Conservation (phyloP, 2,113 vertebrate genomes). For the Neopipo cinnamomea region DNA sequence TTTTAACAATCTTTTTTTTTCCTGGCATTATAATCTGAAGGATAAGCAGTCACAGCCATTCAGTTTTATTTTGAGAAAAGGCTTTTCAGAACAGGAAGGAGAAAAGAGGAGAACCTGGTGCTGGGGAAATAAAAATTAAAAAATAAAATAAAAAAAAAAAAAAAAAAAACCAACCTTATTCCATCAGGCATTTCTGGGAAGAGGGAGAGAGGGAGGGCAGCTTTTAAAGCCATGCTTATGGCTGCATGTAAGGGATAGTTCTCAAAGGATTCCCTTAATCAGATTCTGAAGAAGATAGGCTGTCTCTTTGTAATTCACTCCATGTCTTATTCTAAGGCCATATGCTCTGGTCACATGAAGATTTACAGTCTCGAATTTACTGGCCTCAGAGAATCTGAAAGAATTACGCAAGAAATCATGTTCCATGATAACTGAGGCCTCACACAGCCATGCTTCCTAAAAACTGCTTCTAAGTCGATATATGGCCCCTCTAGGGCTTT, state of each 20-base stretch:
- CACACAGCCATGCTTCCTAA: not conserved
- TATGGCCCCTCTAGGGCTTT: not conserved
- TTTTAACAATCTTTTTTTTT: not conserved
- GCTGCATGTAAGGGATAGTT: not conserved
- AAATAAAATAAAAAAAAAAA: not conserved
- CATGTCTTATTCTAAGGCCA: not conserved
- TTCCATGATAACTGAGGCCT: not conserved
- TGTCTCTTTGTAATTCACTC: not conserved
- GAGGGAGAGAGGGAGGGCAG: not conserved
- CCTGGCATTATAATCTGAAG: not conserved
- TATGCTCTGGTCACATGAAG: not conserved
- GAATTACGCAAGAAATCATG: slow-evolving; percentile 40
- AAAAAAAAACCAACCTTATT: not conserved
- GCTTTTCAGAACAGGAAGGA: not conserved
- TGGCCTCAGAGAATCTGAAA: slow-evolving; percentile 1
- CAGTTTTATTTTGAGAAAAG: not conserved
- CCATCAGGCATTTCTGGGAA: not conserved
- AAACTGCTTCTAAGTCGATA: not conserved
- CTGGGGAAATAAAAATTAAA: not conserved
- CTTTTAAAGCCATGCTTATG: not conserved
- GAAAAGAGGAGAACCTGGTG: not conserved
- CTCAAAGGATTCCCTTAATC: slow-evolving; percentile 13
- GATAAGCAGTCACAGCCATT: not conserved
- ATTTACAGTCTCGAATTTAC: slow-evolving; percentile 12
- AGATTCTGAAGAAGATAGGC: not conserved